Evolutionary conservation across 2,113 vertebrate genomes (phyloP), one percentile per base, ranked within the genome.

Genomic region (Oncorhynchus masou): DNA sequence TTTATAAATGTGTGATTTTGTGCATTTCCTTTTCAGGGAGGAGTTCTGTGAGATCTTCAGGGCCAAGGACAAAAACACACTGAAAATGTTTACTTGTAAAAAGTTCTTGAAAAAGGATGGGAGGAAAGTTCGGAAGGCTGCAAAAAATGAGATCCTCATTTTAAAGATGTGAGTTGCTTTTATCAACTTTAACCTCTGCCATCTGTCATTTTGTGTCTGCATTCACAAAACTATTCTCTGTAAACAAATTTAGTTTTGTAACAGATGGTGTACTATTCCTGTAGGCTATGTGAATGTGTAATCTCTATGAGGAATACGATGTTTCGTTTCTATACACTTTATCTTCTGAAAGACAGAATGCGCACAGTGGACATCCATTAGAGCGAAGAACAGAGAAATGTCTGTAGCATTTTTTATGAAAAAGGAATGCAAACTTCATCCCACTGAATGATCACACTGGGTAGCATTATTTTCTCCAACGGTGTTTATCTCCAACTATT

Each of bases 31-130:
- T 90, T 74, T 67, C 90, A 99, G 98, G 89, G 98, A 99, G 89
- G 98, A 99, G 89, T 99, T 99, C 93, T 99, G 98, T 65, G 98
- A 99, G 92, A 97, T 99, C 83, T 99, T 98, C 90, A 94, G 98
- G 69, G 97, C 97, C 85, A 99, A 99, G 93, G 97, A 99, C 90
- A 98, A 95, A 92, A 93, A 94, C 0, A 96, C 97, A 0, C 94
- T 97, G 79, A 99, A 97, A 87, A 94, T 99, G 89, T 98, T 95
- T 83, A 98, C 97, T 51, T 99, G 98, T 90, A 99, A 99, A 94
- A 98, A 97, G 87, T 99, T 99, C 88, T 89, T 98, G 90, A 99
- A 99, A 87, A 95, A 97, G 60, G 97, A 99, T 1, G 97, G 97
- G 74, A 95, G 98, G 78, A 99, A 98, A 91, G 97, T 99, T 81